A percentile compares a stretch with the other conserved stretches of the same genome.
Evolutionary conservation across 2,888 invertebrate species (phyloP).

Genomic region (Epirrhoe alternata): DNA sequence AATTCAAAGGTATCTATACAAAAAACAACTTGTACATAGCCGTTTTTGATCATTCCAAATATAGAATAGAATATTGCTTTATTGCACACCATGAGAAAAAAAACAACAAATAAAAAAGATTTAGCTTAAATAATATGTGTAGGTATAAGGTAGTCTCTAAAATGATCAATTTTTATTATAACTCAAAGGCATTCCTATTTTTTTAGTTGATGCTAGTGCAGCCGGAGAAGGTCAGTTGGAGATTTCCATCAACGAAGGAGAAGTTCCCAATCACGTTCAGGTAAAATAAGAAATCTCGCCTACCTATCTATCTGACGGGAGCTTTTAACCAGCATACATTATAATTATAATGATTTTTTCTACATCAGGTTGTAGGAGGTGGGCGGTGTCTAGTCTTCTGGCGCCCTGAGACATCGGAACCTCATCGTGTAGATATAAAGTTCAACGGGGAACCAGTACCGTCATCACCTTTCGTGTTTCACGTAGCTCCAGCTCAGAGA

Average conservation of each 20-base stretch:
- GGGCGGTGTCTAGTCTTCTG: conserved; percentile 97
- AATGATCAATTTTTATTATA: background rate
- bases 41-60: too few relatives aligned
- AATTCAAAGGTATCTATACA: conserved; percentile 93
- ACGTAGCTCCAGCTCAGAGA: conserved; percentile 82
- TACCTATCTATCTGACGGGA: background rate
- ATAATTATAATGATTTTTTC: conserved; percentile 24
- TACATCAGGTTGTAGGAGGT: conserved; percentile 93
- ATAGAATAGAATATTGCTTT: too few relatives aligned
- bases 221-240: conserved; percentile 99
- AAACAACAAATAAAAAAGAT: too few relatives aligned
- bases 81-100: too few relatives aligned
- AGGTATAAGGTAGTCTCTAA: background rate
- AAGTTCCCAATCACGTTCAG: conserved; percentile 99
- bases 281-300: conserved; percentile 54
- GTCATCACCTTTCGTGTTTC: conserved; percentile 95
- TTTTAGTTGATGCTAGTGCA: conserved; percentile 97
- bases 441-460: conserved; percentile 97
- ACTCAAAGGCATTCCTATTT: conserved; percentile 23
- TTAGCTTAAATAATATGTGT: too few relatives aligned
- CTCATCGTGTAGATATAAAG: conserved; percentile 97
- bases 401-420: conserved; percentile 95
- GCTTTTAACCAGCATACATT: background rate
- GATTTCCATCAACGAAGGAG: conserved; percentile 99
- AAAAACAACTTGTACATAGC: background rate